Percentiles rank a stretch among this genome's conserved stretches.
Evolutionary conservation across 2,797 vertebrate genomes (phyloP).

Genomic region (Anguilla anguilla): DNA sequence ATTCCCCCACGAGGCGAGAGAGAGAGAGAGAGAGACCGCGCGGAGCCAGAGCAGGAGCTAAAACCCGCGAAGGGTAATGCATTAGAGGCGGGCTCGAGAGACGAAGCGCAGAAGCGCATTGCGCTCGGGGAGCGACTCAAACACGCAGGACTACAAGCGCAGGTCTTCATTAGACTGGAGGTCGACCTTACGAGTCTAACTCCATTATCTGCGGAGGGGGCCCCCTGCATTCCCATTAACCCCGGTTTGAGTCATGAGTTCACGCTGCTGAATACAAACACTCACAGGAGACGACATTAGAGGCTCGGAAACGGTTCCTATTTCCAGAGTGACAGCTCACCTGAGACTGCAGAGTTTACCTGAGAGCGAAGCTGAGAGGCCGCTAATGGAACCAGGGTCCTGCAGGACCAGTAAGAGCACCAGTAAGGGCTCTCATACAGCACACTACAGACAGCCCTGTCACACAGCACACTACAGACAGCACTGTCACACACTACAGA

Average conservation of each 20-base stretch:
- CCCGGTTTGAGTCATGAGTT: conserved; percentile 31
- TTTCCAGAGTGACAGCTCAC: conserved; percentile 41
- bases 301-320: conserved; percentile 8
- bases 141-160: not conserved
- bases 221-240: conserved; percentile 39
- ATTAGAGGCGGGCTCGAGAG: not conserved
- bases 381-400: conserved; percentile 44
- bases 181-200: not conserved
- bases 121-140: not conserved
- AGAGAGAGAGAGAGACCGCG: not conserved
- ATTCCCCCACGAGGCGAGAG: not conserved
- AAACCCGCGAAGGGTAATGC: not conserved
- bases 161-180: not conserved
- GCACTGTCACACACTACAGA: too few relatives aligned
- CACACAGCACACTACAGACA: too few relatives aligned
- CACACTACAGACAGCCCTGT: too few relatives aligned
- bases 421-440: too few relatives aligned
- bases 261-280: conserved; percentile 13
- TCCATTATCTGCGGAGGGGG: conserved; percentile 21
- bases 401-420: conserved; percentile 30
- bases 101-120: not conserved
- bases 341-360: conserved; percentile 28
- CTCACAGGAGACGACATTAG: not conserved
- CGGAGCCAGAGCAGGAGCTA: not conserved
- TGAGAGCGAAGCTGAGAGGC: conserved; percentile 27